Base-by-base conservation (phyloP, 1,140 invertebrate genomes). In the Drosophila kanapiae region DNA sequence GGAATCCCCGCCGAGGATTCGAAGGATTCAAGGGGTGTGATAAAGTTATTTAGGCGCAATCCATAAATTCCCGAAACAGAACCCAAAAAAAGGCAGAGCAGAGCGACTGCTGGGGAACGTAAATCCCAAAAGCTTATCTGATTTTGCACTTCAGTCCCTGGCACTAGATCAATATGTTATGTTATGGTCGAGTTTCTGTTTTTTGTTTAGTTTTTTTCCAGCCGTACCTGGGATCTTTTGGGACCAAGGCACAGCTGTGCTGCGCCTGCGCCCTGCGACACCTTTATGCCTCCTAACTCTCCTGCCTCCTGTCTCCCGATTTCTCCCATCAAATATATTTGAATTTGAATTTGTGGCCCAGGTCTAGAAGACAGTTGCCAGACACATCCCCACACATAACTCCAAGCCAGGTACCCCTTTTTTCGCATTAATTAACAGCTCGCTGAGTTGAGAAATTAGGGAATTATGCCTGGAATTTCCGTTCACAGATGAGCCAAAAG, bases 41-140 rank as follows among this genome's bases (percentile, higher is more conserved):
- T 90, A 91, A 90, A 90, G 85, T 86, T 90, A 90, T 90, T 90
- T 90, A 91, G 86, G 85, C 85, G 85, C 85, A 90, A 90, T 91
- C 84, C 82, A 90, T 90, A 90, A 90, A 90, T 90, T 90, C 85
- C 86, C 70, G 18, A 62, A 56, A 70, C 78, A 71, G 45, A 71
- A 48, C 48, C 72, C 64, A 43, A 47, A 60, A 64, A 69, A 80
- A 75, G 65, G 71, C 74, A 40, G 71, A 68, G 40, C 70, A 47
- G 37, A 16, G 45, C n/a, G n/a, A n/a, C n/a, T n/a, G 13, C 51
- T 9, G 33, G 35, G n/a, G 35, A 51, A 56, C 59, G 60, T 75
- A 75, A 75, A 77, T 72, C 69, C 70, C 70, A 77, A 77, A 59
- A 90, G 75, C 82, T 90, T 90, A 90, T 90, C 85, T 90, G 85